A percentile compares a stretch with the other conserved stretches of the same genome.
These are phyloP conservation scores for Eupeodes luniger DNA, from an alignment of 2,888 invertebrate species.

Conservation along the genomic window DNA sequence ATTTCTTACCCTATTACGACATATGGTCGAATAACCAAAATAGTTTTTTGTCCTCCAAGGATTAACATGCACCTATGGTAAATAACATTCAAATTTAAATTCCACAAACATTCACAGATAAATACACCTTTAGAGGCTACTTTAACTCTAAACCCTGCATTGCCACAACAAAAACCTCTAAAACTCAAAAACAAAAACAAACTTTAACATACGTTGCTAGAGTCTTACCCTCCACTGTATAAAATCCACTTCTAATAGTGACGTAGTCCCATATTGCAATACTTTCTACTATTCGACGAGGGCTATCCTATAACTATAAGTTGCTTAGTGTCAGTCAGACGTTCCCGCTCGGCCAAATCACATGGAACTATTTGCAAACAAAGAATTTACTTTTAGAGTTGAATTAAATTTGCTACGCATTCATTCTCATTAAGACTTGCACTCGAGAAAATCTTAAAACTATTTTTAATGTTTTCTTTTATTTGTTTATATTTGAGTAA, in stretches of 20 bases:
- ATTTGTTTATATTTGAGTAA: background rate
- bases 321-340: background rate
- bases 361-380: background rate
- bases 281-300: background rate
- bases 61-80: background rate
- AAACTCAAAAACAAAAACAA: background rate
- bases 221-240: background rate
- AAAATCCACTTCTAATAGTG: background rate
- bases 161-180: background rate
- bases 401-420: background rate
- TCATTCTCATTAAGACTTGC: no score
- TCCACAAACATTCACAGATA: background rate
- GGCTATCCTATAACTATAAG: background rate
- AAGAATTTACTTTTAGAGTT: background rate
- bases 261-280: background rate
- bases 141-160: background rate
- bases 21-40: conserved; percentile 13
- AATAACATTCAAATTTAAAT: background rate
- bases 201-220: background rate
- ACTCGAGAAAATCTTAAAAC: background rate
- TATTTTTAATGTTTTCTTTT: background rate
- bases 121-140: background rate
- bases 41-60: background rate
- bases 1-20: background rate
- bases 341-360: background rate